Evolutionary conservation across 2,113 vertebrate species (phyloP).

Genomic region (Prionailurus viverrinus): DNA sequence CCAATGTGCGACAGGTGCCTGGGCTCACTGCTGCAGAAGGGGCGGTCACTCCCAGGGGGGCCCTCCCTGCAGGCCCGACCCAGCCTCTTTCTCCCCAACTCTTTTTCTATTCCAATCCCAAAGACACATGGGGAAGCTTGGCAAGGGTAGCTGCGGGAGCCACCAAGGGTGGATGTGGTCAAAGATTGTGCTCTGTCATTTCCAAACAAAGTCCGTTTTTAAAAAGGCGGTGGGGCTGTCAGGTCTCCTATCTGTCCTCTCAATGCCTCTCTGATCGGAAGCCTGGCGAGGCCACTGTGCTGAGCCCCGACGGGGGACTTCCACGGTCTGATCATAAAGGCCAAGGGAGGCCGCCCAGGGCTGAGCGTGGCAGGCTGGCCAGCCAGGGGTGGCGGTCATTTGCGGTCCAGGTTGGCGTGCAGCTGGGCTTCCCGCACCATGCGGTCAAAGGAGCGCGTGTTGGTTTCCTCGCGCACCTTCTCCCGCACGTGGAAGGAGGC

Average conservation of each 20-base stretch:
- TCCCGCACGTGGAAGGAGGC: slow-evolving; percentile 98
- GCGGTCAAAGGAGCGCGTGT: slow-evolving; percentile 96
- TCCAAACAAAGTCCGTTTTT: slow-evolving; percentile 43
- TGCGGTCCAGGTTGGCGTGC: slow-evolving; percentile 94
- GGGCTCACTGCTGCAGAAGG: neutral
- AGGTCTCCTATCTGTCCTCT: neutral
- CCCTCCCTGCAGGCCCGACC: neutral
- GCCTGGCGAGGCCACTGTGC: neutral
- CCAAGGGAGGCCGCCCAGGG: neutral
- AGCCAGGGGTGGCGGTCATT: slow-evolving; percentile 84
- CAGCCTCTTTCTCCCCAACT: neutral
- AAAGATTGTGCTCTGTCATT: slow-evolving; percentile 68
- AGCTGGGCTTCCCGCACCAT: slow-evolving; percentile 98
- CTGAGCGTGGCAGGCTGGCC: neutral
- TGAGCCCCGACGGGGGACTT: neutral
- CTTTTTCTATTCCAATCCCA: slow-evolving; percentile 8
- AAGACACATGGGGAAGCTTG: neutral
- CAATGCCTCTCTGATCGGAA: neutral
- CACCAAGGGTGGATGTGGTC: neutral
- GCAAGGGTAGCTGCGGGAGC: neutral
- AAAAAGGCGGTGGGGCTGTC: neutral
- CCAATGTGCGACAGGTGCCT: neutral
- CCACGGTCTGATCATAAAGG: neutral
- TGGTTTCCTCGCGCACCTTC: slow-evolving; percentile 96
- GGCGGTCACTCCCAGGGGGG: neutral